These are phyloP conservation scores for Cinara cedri DNA, from an alignment of 2,888 invertebrate genomes.

Conservation along the genomic window DNA sequence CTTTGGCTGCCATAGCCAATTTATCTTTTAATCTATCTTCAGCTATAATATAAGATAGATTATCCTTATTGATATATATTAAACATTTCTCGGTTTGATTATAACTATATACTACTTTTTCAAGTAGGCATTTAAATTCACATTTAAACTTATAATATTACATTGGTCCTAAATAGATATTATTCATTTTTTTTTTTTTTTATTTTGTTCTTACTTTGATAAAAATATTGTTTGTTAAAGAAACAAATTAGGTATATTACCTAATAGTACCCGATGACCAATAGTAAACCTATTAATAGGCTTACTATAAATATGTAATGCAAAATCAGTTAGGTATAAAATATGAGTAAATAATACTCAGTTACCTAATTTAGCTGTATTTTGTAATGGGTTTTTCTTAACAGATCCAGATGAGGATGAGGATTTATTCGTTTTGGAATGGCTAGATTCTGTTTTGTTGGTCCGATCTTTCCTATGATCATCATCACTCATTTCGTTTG, in stretches of 20 bases:
- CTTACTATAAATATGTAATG: no score
- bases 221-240: no score
- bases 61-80: not conserved
- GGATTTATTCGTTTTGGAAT: constrained; percentile 37
- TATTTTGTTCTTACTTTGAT: no score
- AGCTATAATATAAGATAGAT: constrained; percentile 38
- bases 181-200: no score
- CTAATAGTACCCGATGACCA: no score
- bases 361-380: constrained; percentile 47
- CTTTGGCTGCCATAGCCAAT: constrained; percentile 57
- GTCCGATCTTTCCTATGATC: constrained; percentile 47
- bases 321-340: no score
- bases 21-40: constrained; percentile 58
- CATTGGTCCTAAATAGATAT: no score
- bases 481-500: constrained; percentile 50
- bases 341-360: not conserved
- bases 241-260: no score
- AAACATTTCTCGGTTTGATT: not conserved
- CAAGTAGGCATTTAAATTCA: no score
- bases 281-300: no score
- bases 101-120: no score
- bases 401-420: not conserved
- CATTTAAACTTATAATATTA: no score
- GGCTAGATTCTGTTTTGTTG: constrained; percentile 38
- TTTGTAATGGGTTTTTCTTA: constrained; percentile 46